Evolutionary conservation across 1,140 invertebrate species (phyloP), one percentile per base, ranked within the genome.

Genomic region (Gyrodactylus salaris): DNA sequence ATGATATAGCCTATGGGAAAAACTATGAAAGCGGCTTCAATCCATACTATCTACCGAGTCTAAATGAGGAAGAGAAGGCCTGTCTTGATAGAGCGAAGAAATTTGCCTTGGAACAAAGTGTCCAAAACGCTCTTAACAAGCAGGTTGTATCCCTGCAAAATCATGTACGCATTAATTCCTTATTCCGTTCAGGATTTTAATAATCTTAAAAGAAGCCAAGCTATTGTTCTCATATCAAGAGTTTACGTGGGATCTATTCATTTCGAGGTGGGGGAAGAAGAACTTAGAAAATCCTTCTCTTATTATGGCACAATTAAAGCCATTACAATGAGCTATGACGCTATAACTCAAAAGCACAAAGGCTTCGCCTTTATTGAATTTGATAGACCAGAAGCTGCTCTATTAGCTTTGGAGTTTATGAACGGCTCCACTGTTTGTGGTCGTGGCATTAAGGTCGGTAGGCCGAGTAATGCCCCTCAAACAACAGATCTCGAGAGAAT

Each of bases 281-380:
- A 92, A 0, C 93, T 99, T 75, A 85, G 91, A 54, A 88, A 91
- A 80, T 89, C 92, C n/a, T 99, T 99, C 81, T 83, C 89, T 72
- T 91, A 91, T 20, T 99, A 97, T 82, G 95, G 95, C 73, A 93
- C 95, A 20, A 97, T 99, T 77, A 97, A 98, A 81, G 91, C 89
- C 22, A 95, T 99, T 77, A 98, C 96, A 81, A 94, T 99, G 89
- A 94, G 90, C 0, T 98, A 91, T 89, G 95, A 99, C 84, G 89
- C 92, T 0, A 87, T 95, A 19, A 97, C 94, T 0, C 92, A 96
- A 82, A 97, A 98, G 80, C 95, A 99, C 82, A 99, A 99, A 83
- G 94, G 94, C 20, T 99, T 98, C 82, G 94, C 95, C 1, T 99
- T 99, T 83, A 91, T 99, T 21, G 95, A 99, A 80, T 99, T 96